Evolutionary conservation across 2,113 vertebrate genomes (phyloP).

Genomic region (Labeo rohita): DNA sequence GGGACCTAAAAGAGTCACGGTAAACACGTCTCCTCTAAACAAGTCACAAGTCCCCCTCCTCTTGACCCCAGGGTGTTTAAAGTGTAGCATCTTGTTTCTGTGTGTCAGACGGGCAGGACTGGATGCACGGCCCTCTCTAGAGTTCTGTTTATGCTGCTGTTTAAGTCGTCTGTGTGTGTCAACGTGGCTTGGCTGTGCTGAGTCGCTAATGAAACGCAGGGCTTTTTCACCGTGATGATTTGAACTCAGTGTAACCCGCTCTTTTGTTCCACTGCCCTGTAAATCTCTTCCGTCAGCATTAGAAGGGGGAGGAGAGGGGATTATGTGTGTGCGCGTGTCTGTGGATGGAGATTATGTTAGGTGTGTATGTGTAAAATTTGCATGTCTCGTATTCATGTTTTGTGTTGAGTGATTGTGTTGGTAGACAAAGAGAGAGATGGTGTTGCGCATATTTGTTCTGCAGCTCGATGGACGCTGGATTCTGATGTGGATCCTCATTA

Average conservation of each 20-base stretch:
- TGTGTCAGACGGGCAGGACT: background rate
- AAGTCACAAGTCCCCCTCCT: background rate
- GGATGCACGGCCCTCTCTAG: background rate
- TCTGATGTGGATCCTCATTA: conserved; percentile 40
- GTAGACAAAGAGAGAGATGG: conserved; percentile 34
- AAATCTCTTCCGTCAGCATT: conserved; percentile 40
- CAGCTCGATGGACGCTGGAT: conserved; percentile 5
- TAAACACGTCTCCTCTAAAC: conserved; percentile 14
- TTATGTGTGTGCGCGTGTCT: conserved; percentile 9
- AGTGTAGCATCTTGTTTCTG: conserved; percentile 13
- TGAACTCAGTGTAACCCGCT: conserved; percentile 50
- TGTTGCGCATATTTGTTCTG: conserved; percentile 20
- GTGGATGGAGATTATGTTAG: conserved; percentile 21
- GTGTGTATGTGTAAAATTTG: conserved; percentile 30
- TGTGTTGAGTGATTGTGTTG: conserved; percentile 32
- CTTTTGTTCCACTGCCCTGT: conserved; percentile 48
- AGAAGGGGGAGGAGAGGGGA: conserved; percentile 3
- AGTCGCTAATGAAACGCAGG: conserved; percentile 53
- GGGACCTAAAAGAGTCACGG: conserved; percentile 26
- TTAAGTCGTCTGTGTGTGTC: background rate
- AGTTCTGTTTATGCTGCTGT: conserved; percentile 22
- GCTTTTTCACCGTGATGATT: conserved; percentile 46
- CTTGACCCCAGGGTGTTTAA: conserved; percentile 25
- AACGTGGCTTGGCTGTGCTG: conserved; percentile 42
- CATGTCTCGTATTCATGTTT: conserved; percentile 42